Evolutionary conservation across 2,797 vertebrate genomes (phyloP).

Genomic region (Eremophila alpestris): DNA sequence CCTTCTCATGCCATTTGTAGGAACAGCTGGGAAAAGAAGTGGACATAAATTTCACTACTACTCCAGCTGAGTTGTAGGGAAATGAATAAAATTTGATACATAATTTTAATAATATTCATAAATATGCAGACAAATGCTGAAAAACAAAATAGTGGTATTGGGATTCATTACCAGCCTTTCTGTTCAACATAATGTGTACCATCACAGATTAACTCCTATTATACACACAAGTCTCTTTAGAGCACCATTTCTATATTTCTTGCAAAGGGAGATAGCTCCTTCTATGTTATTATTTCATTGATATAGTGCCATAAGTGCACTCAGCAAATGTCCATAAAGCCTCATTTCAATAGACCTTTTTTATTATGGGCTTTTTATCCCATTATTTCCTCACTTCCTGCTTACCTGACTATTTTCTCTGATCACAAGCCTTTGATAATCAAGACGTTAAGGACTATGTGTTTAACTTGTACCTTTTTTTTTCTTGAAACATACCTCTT

Average conservation of each 20-base stretch:
- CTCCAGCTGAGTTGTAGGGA: not conserved
- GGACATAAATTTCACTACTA: not conserved
- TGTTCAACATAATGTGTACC: not conserved
- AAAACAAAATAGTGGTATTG: not conserved
- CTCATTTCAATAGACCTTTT: not conserved
- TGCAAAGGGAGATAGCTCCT: not conserved
- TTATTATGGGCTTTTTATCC: not conserved
- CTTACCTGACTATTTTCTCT: not conserved
- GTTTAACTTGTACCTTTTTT: not conserved
- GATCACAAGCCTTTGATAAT: not conserved
- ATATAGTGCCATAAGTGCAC: not conserved
- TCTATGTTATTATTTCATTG: not conserved
- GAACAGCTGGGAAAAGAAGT: not conserved
- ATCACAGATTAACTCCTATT: conserved; percentile 6
- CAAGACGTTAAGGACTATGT: not conserved
- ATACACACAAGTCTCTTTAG: not conserved
- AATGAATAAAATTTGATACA: not conserved
- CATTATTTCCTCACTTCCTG: not conserved
- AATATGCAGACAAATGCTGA: not conserved
- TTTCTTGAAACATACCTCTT: not conserved
- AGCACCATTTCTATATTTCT: not conserved
- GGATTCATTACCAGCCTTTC: conserved; percentile 13
- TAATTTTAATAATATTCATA: not conserved
- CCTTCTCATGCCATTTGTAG: not conserved
- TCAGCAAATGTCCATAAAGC: not conserved